Evolutionary conservation across 2,888 invertebrate genomes (phyloP).

Genomic region (Mantis religiosa): DNA sequence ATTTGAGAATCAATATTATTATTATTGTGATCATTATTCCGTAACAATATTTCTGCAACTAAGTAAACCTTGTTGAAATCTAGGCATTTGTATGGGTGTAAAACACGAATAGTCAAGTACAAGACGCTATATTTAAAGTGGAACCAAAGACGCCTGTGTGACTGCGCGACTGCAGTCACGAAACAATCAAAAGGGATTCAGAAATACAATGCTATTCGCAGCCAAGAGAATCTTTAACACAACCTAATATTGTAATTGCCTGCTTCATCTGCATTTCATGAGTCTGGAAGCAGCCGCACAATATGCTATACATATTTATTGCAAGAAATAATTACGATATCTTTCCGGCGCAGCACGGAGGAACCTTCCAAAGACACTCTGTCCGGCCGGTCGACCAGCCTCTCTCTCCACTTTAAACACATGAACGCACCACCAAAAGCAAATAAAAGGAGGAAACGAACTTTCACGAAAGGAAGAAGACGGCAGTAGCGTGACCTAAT

Average conservation of each 20-base stretch:
- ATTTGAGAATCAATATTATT: too few relatives aligned
- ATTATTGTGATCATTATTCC: too few relatives aligned
- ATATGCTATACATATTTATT: background rate
- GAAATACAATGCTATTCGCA: too few relatives aligned
- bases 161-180: background rate
- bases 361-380: background rate
- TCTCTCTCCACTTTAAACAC: background rate
- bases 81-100: too few relatives aligned
- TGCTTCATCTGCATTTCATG: background rate
- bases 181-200: background rate
- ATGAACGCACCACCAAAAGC: background rate
- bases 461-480: background rate
- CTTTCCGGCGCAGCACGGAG: background rate
- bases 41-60: too few relatives aligned
- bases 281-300: background rate
- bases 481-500: background rate
- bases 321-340: background rate
- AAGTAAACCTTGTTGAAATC: too few relatives aligned
- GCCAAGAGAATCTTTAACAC: background rate
- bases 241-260: background rate
- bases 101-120: too few relatives aligned
- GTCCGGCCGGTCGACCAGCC: too few relatives aligned
- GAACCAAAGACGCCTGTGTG: too few relatives aligned
- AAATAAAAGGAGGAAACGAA: background rate
- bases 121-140: too few relatives aligned